A percentile compares a stretch with the other conserved stretches of the same genome.
Conservation (phyloP, 1,140 invertebrate genomes). For the Mercenaria mercenaria region DNA sequence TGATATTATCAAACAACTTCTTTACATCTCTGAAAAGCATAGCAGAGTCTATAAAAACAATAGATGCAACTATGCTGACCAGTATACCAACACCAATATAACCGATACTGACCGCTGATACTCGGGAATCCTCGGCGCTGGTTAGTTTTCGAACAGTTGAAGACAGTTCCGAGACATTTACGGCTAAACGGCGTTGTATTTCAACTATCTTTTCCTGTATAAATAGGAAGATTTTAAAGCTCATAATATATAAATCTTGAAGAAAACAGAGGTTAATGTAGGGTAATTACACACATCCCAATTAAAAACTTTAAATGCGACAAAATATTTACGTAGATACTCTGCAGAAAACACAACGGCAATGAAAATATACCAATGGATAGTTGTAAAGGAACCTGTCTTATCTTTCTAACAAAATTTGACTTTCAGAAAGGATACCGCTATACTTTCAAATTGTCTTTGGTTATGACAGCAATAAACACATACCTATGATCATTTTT, state of each 20-base stretch:
- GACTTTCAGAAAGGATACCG: too few species aligned
- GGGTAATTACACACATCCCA: neutral
- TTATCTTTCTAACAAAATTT: too few species aligned
- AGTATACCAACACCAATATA: constrained; percentile 41
- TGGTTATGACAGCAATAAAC: too few species aligned
- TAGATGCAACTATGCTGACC: constrained; percentile 20
- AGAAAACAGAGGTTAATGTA: neutral
- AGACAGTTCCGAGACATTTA: constrained; percentile 49
- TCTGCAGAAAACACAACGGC: too few species aligned
- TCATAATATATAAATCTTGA: neutral
- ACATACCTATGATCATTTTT: too few species aligned
- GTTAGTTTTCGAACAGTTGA: constrained; percentile 59
- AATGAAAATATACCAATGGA: too few species aligned
- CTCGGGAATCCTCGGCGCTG: constrained; percentile 54
- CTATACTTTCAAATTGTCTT: too few species aligned
- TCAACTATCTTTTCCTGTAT: constrained; percentile 35
- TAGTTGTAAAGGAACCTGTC: too few species aligned
- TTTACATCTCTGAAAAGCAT: constrained; percentile 36
- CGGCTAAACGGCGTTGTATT: constrained; percentile 30
- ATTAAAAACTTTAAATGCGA: neutral
- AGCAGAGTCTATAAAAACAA: constrained; percentile 56
- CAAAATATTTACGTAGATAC: too few species aligned
- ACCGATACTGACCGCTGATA: constrained; percentile 59
- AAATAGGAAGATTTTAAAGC: neutral
- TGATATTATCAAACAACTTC: constrained; percentile 34